Conservation (phyloP, 2,888 invertebrate genomes). For the Amphipyra tragopoginis region DNA sequence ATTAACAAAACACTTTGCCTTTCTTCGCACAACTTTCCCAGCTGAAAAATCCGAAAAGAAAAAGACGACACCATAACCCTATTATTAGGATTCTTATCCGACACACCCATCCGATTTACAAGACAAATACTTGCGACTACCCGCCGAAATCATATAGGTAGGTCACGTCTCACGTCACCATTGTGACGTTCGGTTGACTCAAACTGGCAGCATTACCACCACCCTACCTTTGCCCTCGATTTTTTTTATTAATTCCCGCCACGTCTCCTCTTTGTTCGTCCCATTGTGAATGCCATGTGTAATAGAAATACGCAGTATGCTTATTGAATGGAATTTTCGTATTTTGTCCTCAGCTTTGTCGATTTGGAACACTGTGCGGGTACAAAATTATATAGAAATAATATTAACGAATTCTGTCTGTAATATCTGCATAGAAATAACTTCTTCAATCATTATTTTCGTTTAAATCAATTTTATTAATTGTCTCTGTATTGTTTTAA, state of each 20-base stretch:
- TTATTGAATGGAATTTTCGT: conserved; percentile 73
- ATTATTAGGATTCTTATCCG: conserved; percentile 66
- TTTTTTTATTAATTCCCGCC: conserved; percentile 85
- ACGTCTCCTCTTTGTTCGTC: conserved; percentile 84
- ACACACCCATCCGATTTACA: conserved; percentile 70
- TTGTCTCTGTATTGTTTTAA: too few relatives aligned
- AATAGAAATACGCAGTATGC: conserved; percentile 75
- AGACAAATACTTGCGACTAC: conserved; percentile 69
- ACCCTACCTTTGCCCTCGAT: conserved; percentile 77
- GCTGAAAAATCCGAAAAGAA: conserved; percentile 52
- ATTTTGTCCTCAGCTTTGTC: conserved; percentile 68
- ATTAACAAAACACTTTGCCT: not conserved
- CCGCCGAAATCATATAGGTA: conserved; percentile 76
- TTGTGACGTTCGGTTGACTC: conserved; percentile 80
- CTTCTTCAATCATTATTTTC: too few relatives aligned
- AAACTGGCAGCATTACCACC: conserved; percentile 77
- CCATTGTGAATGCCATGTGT: conserved; percentile 82
- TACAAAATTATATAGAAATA: not conserved
- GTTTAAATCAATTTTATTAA: too few relatives aligned
- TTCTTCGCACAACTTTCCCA: conserved; percentile 33
- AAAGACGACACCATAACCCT: conserved; percentile 58
- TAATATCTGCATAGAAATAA: too few relatives aligned
- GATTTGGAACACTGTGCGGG: conserved; percentile 58
- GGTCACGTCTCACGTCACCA: conserved; percentile 80
- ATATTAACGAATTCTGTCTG: too few relatives aligned